These are phyloP conservation scores for Drosophila antonietae DNA, from an alignment of 2,888 invertebrate species.

Conservation along the genomic window DNA sequence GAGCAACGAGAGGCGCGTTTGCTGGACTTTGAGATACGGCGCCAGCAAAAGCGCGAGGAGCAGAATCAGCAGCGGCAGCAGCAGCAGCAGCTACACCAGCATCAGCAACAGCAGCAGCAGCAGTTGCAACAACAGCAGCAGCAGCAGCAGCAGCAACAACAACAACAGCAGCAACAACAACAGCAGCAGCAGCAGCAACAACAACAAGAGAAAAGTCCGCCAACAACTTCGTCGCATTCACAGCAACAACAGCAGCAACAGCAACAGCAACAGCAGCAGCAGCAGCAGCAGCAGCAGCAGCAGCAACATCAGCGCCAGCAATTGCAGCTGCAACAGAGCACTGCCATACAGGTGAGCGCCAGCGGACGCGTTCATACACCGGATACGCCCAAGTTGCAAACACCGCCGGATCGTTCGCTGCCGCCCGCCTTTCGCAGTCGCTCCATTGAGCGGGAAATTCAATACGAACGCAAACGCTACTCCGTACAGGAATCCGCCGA, in stretches of 20 bases:
- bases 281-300: slow-evolving; percentile 71
- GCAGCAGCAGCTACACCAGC: slow-evolving; percentile 71
- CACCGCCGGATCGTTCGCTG: slow-evolving; percentile 81
- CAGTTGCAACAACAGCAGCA: slow-evolving; percentile 72
- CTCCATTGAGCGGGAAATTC: slow-evolving; percentile 82
- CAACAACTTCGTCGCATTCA: slow-evolving; percentile 75
- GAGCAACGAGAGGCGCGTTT: slow-evolving; percentile 84
- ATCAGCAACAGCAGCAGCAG: slow-evolving; percentile 81
- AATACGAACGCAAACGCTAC: slow-evolving; percentile 82
- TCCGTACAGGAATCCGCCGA: slow-evolving; percentile 81
- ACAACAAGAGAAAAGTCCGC: slow-evolving; percentile 68
- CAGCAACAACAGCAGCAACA: slow-evolving; percentile 76
- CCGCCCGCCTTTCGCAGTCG: slow-evolving; percentile 84
- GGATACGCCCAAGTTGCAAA: slow-evolving; percentile 74
- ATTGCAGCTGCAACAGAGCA: slow-evolving; percentile 47
- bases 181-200: slow-evolving; percentile 79
- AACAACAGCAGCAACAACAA: slow-evolving; percentile 82
- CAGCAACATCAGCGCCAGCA: slow-evolving; percentile 67
- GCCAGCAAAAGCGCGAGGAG: slow-evolving; percentile 84
- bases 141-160: slow-evolving; percentile 79
- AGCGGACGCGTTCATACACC: slow-evolving; percentile 59
- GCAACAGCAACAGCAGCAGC: slow-evolving; percentile 73
- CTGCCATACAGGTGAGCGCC: slow-evolving; percentile 36
- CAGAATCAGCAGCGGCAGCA: slow-evolving; percentile 83
- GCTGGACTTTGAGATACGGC: slow-evolving; percentile 84